Percentiles rank a stretch among this genome's conserved stretches.
These are phyloP conservation scores for Psittacara wagleri DNA, from an alignment of 2,113 vertebrate species.

Conservation along the genomic window DNA sequence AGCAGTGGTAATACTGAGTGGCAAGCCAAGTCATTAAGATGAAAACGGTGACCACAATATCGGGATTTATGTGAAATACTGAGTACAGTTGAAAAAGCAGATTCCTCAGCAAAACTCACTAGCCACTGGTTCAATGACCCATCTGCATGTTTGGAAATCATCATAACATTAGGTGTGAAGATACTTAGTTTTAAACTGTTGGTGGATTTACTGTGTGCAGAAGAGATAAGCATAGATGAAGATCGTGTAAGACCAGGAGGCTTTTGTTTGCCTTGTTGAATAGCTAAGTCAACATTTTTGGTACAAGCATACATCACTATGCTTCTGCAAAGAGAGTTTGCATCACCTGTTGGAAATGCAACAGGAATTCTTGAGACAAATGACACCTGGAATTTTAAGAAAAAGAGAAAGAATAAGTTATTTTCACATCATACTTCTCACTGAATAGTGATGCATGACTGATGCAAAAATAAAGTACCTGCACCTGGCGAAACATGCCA, in stretches of 20 bases:
- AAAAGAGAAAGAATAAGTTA: background rate
- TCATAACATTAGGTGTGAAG: conserved; percentile 95
- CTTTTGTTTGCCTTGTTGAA: conserved; percentile 93
- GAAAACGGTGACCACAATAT: conserved; percentile 98
- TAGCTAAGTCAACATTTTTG: conserved; percentile 94
- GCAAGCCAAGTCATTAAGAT: conserved; percentile 96
- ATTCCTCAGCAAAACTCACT: conserved; percentile 96
- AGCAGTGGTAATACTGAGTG: conserved; percentile 94
- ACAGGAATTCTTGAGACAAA: conserved; percentile 98
- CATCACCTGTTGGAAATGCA: conserved; percentile 94
- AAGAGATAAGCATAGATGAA: conserved; percentile 87
- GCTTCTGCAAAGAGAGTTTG: conserved; percentile 94
- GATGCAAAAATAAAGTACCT: conserved; percentile 77
- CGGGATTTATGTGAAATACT: conserved; percentile 97
- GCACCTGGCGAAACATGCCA: conserved; percentile 97
- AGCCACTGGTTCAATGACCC: conserved; percentile 97
- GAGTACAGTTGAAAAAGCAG: conserved; percentile 95
- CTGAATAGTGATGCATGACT: background rate
- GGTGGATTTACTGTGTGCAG: conserved; percentile 80
- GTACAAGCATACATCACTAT: conserved; percentile 98
- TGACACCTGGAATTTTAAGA: conserved; percentile 83
- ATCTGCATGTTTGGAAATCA: conserved; percentile 97
- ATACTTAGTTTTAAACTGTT: conserved; percentile 92
- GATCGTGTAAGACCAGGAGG: conserved; percentile 81
- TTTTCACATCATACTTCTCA: background rate